These are phyloP conservation scores for Tetrao urogallus DNA, from an alignment of 2,113 vertebrate genomes.

Conservation along the genomic window DNA sequence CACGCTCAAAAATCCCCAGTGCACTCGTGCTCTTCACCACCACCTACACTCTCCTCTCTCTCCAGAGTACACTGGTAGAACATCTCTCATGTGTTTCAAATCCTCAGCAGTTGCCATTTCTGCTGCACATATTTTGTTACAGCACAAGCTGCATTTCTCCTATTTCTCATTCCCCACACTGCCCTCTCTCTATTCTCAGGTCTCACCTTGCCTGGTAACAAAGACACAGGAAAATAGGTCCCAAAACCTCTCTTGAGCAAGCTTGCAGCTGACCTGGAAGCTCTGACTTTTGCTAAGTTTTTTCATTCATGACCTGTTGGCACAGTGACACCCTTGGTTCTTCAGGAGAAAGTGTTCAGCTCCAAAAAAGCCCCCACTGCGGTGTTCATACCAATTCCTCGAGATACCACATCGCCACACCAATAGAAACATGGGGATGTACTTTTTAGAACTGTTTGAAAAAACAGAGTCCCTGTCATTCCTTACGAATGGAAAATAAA, in stretches of 20 bases:
- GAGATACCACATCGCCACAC: background rate
- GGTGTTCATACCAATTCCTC: background rate
- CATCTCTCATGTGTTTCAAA: background rate
- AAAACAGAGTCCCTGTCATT: background rate
- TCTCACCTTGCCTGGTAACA: background rate
- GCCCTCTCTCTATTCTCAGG: background rate
- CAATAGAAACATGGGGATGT: background rate
- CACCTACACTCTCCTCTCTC: background rate
- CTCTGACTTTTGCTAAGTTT: background rate
- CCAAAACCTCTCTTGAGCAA: background rate
- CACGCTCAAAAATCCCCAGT: background rate
- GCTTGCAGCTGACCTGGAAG: background rate
- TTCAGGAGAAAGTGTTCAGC: background rate
- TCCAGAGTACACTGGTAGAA: background rate
- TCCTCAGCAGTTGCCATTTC: background rate
- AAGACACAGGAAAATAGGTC: background rate
- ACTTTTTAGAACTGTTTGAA: background rate
- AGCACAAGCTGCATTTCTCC: background rate
- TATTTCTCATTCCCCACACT: background rate
- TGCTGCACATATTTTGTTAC: background rate
- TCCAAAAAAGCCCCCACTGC: no score
- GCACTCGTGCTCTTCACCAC: background rate
- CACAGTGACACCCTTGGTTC: background rate
- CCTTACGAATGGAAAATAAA: background rate
- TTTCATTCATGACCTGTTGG: rapidly evolving